Conservation (phyloP, 2,797 vertebrate genomes). For the Urosaurus nigricauda region DNA sequence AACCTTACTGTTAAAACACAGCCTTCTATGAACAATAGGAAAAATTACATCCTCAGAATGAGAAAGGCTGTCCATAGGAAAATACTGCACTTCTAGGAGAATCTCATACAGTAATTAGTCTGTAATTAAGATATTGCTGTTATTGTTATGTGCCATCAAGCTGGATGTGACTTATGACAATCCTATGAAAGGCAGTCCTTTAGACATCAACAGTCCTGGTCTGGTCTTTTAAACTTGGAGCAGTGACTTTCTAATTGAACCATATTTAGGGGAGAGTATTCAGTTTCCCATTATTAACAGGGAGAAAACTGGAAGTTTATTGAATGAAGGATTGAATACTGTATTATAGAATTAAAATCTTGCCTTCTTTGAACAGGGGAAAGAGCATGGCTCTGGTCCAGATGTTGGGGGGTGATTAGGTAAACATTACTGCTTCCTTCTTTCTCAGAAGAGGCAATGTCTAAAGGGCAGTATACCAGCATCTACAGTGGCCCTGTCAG, state of each 20-base stretch:
- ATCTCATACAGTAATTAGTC: not conserved
- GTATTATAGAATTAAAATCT: constrained; percentile 40
- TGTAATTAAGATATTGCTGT: not conserved
- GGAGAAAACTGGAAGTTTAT: constrained; percentile 48
- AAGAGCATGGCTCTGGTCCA: constrained; percentile 11
- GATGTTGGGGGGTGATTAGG: not conserved
- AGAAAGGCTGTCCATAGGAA: not conserved
- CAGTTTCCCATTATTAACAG: accelerated
- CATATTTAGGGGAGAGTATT: not conserved
- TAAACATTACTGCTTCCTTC: constrained; percentile 13
- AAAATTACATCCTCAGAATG: not conserved
- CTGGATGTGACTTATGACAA: too few species aligned
- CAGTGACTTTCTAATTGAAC: too few species aligned
- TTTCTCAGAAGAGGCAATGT: not conserved
- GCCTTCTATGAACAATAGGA: too few species aligned
- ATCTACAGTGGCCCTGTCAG: too few species aligned
- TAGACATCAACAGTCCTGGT: too few species aligned
- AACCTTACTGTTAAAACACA: not conserved
- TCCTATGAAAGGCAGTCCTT: too few species aligned
- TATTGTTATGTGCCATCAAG: too few species aligned
- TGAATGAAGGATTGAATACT: constrained; percentile 35
- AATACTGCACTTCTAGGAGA: not conserved
- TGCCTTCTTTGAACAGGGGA: not conserved
- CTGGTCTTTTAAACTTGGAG: too few species aligned
- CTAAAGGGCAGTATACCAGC: constrained; percentile 5